Evolutionary conservation across 2,797 vertebrate genomes (phyloP), one percentile per base, ranked within the genome.

Genomic region (Sebastiscus albofasciatus): DNA sequence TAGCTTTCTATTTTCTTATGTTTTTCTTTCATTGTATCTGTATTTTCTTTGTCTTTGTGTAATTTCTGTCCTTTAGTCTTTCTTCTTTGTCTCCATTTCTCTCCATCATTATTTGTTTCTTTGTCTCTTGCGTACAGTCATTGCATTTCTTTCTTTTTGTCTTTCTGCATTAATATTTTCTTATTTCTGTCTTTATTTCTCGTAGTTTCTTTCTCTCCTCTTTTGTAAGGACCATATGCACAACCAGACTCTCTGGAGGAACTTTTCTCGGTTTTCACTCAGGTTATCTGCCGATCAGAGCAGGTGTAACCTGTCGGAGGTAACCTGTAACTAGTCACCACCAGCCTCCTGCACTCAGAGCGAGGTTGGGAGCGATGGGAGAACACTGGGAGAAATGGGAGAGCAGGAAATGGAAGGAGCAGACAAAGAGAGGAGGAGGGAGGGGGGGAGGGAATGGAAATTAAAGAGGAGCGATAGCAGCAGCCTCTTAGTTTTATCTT

Each of bases 401-500:
- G 14, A 52, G 31, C 5, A 52, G 33, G 22, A 9, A 29, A 24
- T 22, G 7, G 27, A 42, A 67, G 24, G n/a, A 67, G 66, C 34
- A 69, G 76, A 69, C 55, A 69, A 67, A 70, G 42, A 27, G 74
- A 62, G 56, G 58, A 76, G 69, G 31, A 34, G 24, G 49, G 39
- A 3, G 20, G 65, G 29, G 58, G 12, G 6, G 29, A 16, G 46
- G 14, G 58, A 64, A 75, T 62, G 59, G 81, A 75, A 85, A 85
- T 89, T 46, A 87, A 80, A 88, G 78, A 72, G 72, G 77, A 81
- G 81, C n/a, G 81, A 90, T 85, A 89, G 71, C 87, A 75, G 86
- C 84, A 74, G 83, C 75, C 85, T 75, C 72, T 85, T 67, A 77
- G 86, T 90, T 70, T 80, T 87, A 87, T 93, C 90, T 90, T 93